Base-by-base conservation (phyloP, 2,888 invertebrate species). In the Tinea pellionella region DNA sequence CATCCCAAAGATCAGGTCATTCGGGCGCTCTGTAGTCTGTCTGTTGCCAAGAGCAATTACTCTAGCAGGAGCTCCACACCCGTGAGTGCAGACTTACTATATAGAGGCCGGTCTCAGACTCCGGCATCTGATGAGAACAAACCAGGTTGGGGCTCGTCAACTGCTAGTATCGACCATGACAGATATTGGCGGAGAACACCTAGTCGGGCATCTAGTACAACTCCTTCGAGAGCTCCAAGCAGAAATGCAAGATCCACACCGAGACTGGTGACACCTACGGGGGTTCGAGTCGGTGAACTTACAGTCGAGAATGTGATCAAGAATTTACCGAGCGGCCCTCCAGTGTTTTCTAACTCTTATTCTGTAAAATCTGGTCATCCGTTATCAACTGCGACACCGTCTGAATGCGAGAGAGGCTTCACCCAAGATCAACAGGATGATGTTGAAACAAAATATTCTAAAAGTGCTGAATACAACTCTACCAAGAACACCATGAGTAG, bases 1-100 rank as follows among this genome's bases (percentile, higher is more conserved):
- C 95, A 95, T 86, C 95, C 95, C 47, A 95, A 95, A 78, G 95
- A 95, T 68, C 94, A 94, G 80, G 94, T 96, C 59, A 95, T 95
- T 67, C 94, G 92, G 75, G 95, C 95, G 19, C 84, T 96, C 64
- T 91, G 87, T 69, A 77, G 65, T 65, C 69, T 87, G 63, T 87
- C 89, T 63, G 79, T 81, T 63, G 88, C 86, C 60, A 80, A 78
- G 64, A 71, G 72, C 62, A 74, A 70, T 63, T 80, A 73, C 74
- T 73, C 73, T 56, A 81, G 87, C 69, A 72, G 89, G 68, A 78
- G 83, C 66, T 68, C 82, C 32, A 81, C 85, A 41, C 82, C 87
- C 0, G 63, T 73, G 62, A 77, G 75, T 65, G 83, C 85, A 2
- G 84, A 84, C 64, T 72, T 80, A 47, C 85, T 84, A 16, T 86